A percentile compares a stretch with the other conserved stretches of the same genome.
These are phyloP conservation scores for Trisateles emortualis DNA, from an alignment of 2,888 invertebrate species.

Conservation along the genomic window DNA sequence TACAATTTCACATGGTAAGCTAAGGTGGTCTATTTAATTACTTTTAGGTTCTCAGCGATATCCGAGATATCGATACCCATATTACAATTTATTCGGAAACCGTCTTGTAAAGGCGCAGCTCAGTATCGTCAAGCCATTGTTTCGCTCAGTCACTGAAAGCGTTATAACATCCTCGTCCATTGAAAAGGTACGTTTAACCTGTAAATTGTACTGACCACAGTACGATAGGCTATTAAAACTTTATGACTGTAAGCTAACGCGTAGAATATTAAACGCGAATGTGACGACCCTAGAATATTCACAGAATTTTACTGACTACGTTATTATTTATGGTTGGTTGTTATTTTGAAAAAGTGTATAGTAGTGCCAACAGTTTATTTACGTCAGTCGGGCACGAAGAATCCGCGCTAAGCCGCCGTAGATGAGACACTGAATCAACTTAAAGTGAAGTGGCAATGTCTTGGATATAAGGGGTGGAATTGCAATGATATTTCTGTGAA, in stretches of 20 bases:
- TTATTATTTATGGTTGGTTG: slow-evolving; percentile 43
- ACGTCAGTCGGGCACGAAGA: slow-evolving; percentile 30
- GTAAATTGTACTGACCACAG: slow-evolving; percentile 22
- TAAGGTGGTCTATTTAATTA: too few relatives aligned
- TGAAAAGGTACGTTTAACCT: slow-evolving; percentile 15
- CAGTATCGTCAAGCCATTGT: slow-evolving; percentile 6
- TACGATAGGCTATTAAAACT: slow-evolving; percentile 38
- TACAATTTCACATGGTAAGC: too few relatives aligned
- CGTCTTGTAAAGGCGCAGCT: slow-evolving; percentile 2
- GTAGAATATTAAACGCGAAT: slow-evolving; percentile 39
- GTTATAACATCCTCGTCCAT: slow-evolving; percentile 3
- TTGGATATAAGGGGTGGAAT: slow-evolving; percentile 25
- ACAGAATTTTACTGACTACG: slow-evolving; percentile 22
- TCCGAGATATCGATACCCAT: not conserved
- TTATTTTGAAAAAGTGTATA: slow-evolving; percentile 44
- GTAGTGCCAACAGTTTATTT: slow-evolving; percentile 48
- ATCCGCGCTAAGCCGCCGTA: slow-evolving; percentile 34
- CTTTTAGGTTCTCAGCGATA: too few relatives aligned
- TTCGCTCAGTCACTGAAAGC: slow-evolving; percentile 8
- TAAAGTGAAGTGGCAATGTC: slow-evolving; percentile 36
- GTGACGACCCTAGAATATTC: slow-evolving; percentile 36
- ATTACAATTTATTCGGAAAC: not conserved
- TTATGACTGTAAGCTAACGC: slow-evolving; percentile 28
- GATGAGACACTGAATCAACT: slow-evolving; percentile 25
- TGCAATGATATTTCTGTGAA: slow-evolving; percentile 20